Percentiles rank a stretch among this genome's conserved stretches.
These are phyloP conservation scores for Portunus trituberculatus DNA, from an alignment of 1,140 invertebrate genomes.

Conservation along the genomic window DNA sequence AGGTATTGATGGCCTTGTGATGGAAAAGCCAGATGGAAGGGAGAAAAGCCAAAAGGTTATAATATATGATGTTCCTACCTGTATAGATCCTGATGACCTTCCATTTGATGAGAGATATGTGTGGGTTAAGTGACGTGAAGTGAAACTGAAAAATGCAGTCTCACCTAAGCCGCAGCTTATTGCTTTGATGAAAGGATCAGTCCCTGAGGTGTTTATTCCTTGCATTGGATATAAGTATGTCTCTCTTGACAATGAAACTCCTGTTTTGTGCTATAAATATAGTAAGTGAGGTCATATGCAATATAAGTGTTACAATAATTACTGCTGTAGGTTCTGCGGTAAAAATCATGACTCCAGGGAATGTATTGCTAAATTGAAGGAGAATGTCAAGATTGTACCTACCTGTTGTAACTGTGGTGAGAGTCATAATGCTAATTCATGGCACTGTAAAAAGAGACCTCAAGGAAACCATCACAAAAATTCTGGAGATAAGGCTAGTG, in stretches of 20 bases:
- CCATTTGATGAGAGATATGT: not conserved
- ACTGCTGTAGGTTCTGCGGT: constrained; percentile 2
- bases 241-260: not conserved
- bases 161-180: not conserved
- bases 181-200: constrained; percentile 15
- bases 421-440: not conserved
- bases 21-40: not conserved
- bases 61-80: no score
- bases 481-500: not conserved
- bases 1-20: not conserved
- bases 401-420: not conserved
- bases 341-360: no score
- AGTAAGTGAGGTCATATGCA: not conserved
- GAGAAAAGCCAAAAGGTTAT: not conserved
- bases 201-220: constrained; percentile 3
- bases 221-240: not conserved
- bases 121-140: not conserved
- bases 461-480: not conserved
- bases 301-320: not conserved
- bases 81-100: not conserved
- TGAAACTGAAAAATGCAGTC: not conserved
- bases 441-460: not conserved
- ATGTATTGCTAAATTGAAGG: not conserved
- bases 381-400: not conserved
- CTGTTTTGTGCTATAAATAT: not conserved